A percentile compares a stretch with the other conserved stretches of the same genome.
phyloP scores from a whole-genome alignment of 2,888 invertebrate species.

The Globia sparganii region DNA sequence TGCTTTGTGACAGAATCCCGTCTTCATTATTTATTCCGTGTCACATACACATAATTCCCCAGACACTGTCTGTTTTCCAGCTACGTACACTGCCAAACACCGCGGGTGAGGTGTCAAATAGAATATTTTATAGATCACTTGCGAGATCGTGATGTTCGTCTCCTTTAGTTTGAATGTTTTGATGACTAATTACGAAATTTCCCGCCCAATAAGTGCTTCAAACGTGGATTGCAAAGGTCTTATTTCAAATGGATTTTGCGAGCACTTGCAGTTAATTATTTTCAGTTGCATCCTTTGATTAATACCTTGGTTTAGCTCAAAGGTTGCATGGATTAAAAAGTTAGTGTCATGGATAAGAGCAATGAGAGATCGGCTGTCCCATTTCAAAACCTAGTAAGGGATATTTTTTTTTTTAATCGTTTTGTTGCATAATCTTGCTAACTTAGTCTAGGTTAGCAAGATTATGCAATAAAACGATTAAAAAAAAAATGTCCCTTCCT shows the following conservation, averaged over 20 bases:
- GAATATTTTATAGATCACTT: constrained; percentile 61
- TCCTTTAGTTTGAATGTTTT: constrained; percentile 29
- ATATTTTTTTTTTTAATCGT: no score
- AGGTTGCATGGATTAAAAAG: neutral
- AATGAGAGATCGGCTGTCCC: constrained; percentile 7
- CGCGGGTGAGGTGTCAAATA: constrained; percentile 58
- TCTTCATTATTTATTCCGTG: constrained; percentile 77
- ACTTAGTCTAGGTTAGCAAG: no score
- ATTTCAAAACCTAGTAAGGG: no score
- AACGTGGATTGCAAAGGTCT: neutral
- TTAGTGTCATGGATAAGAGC: neutral
- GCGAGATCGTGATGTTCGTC: constrained; percentile 5
- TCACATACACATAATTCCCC: constrained; percentile 67
- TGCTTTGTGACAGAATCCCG: constrained; percentile 72
- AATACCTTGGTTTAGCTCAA: neutral
- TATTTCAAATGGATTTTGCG: constrained; percentile 15
- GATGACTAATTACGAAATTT: constrained; percentile 17
- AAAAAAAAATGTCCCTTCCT: no score
- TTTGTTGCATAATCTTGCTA: no score
- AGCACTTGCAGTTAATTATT: neutral
- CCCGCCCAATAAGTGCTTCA: constrained; percentile 6
- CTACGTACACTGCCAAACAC: constrained; percentile 51
- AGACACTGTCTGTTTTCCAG: constrained; percentile 62
- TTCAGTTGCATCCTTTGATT: neutral
- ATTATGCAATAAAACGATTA: no score